Base-by-base conservation (phyloP, 1,140 invertebrate genomes). In the Leptinotarsa lineolata region DNA sequence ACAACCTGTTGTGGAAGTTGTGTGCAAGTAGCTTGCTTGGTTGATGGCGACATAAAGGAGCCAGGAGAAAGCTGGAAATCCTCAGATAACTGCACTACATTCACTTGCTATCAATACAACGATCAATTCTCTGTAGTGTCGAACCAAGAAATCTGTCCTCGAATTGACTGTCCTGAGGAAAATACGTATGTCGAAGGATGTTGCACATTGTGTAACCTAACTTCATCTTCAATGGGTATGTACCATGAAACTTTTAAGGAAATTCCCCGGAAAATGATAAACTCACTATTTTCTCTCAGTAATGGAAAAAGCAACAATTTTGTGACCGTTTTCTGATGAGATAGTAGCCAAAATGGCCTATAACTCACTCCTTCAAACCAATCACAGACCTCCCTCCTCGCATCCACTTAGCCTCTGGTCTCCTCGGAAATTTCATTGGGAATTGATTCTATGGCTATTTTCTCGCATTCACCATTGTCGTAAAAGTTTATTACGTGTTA, bases 1-100 rank as follows among this genome's bases (percentile, higher is more conserved):
- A 84, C 75, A 20, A 77, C 81, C 20, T 94, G 93, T 83, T 95
- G 93, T 78, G 93, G 93, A 4, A 85, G 88, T 72, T 95, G 93
- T 74, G 82, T 88, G 22, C 90, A 91, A 84, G 84, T 86, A 1
- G 85, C 85, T 30, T 95, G 93, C 76, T 81, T 93, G 0, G 83
- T 90, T 16, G 88, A 88, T 0, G 88, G 88, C 3, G 83, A 85
- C 11, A 87, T 90, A 58, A 81, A 87, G 45, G 82, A 88, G 16
- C 21, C 81, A 81, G 86, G 85, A n/a, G 81, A 86, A 1, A 85
- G 77, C 1, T 93, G 92, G 92, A 84, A 82, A 24, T 91, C 90
- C 0, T 73, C 78, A 0, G 91, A 93, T 80, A 91, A 90, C 77
- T 94, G 92, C 79, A 92, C 90, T 1, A 88, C 85, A 24, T 92